Percentiles rank a stretch among this genome's conserved stretches.
These are phyloP conservation scores for Nettapus auritus DNA, from an alignment of 2,113 vertebrate species.

Conservation along the genomic window DNA sequence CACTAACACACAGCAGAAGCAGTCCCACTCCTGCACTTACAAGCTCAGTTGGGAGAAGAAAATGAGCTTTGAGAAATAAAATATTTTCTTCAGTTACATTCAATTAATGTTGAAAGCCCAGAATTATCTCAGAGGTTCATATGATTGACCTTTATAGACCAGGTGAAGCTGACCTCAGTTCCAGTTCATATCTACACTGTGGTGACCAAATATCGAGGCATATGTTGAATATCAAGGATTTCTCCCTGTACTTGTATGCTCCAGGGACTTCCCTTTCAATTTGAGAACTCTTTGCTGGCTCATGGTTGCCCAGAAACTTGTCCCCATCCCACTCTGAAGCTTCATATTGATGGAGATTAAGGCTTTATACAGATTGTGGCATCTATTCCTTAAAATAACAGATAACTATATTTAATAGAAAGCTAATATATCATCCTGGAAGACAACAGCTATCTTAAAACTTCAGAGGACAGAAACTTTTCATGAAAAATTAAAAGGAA, in stretches of 20 bases:
- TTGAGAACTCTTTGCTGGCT: background rate
- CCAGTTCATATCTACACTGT: background rate
- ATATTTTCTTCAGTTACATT: background rate
- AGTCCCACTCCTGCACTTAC: background rate
- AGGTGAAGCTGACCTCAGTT: background rate
- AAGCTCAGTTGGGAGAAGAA: background rate
- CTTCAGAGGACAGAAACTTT: background rate
- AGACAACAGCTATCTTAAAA: background rate
- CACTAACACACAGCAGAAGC: background rate
- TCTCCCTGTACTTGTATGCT: background rate
- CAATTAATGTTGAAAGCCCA: background rate
- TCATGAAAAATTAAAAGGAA: background rate
- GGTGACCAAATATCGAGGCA: background rate
- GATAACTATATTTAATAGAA: background rate
- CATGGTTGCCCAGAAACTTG: background rate
- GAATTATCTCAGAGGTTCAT: background rate
- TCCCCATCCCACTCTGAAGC: background rate
- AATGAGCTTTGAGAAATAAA: background rate
- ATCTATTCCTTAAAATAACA: background rate
- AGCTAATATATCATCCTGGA: background rate
- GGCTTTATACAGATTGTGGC: background rate
- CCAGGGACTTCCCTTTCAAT: background rate
- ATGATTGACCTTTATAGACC: background rate
- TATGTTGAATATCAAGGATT: background rate
- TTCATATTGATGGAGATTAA: rapidly evolving